phyloP scores from a whole-genome alignment of 2,113 vertebrate genomes.

The Paralichthys olivaceus region DNA sequence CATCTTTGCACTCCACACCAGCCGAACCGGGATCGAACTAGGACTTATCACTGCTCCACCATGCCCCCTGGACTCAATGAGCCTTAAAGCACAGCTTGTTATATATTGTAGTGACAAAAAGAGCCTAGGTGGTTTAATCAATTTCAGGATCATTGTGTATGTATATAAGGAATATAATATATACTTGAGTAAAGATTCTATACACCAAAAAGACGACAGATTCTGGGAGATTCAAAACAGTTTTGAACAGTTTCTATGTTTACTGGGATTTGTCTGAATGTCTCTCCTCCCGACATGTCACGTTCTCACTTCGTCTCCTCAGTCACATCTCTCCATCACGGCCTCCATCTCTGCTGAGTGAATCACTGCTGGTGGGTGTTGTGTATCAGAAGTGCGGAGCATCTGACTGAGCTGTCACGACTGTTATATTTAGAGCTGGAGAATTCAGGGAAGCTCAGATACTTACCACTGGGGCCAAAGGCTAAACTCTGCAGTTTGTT shows the following conservation, averaged over 20 bases:
- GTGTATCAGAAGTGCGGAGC: constrained; percentile 60
- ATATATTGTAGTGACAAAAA: not conserved
- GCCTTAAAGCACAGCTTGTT: not conserved
- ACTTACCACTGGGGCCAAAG: constrained; percentile 52
- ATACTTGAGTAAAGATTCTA: too few relatives aligned
- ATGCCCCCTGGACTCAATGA: too few relatives aligned
- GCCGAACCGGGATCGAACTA: too few relatives aligned
- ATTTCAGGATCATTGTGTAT: not conserved
- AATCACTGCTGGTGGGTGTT: constrained; percentile 49
- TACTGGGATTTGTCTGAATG: not conserved
- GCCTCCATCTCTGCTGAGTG: constrained; percentile 34
- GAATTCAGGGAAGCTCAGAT: constrained; percentile 69
- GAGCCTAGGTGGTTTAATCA: not conserved
- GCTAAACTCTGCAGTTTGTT: constrained; percentile 72
- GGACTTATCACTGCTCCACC: too few relatives aligned
- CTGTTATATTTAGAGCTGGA: constrained; percentile 80
- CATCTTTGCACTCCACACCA: too few relatives aligned
- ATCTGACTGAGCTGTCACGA: constrained; percentile 64
- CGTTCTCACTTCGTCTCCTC: constrained; percentile 1
- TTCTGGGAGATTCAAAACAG: too few relatives aligned
- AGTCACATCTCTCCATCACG: constrained; percentile 5
- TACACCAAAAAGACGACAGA: too few relatives aligned
- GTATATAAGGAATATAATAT: too few relatives aligned
- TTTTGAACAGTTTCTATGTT: not conserved
- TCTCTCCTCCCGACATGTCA: not conserved